phyloP scores from a whole-genome alignment of 1,140 invertebrate species.

The Aphaenogaster ashmeadi region DNA sequence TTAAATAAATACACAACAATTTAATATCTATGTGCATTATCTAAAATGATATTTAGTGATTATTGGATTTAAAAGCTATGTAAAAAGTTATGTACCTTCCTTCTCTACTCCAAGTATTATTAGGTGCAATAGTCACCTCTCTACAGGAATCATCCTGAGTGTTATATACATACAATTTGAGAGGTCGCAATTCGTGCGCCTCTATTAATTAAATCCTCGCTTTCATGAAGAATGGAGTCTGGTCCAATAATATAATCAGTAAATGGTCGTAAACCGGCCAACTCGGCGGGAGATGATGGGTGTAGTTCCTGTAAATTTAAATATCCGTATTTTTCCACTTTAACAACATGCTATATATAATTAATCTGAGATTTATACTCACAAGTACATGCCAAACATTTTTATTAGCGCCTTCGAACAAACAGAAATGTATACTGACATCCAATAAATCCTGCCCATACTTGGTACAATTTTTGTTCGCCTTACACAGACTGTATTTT shows the following conservation, averaged over 20 bases:
- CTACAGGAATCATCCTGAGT: slow-evolving; percentile 96
- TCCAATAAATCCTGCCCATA: slow-evolving; percentile 98
- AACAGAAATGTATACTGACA: slow-evolving; percentile 99
- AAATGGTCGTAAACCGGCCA: slow-evolving; percentile 96
- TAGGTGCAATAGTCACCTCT: slow-evolving; percentile 97
- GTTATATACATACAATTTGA: slow-evolving; percentile 99
- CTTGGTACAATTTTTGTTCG: slow-evolving; percentile 96
- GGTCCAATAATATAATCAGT: slow-evolving; percentile 99
- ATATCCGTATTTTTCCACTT: not conserved
- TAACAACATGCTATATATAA: not conserved
- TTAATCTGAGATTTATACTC: slow-evolving; percentile 83
- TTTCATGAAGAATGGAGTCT: slow-evolving; percentile 98
- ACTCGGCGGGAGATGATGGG: slow-evolving; percentile 98
- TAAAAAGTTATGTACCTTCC: slow-evolving; percentile 90
- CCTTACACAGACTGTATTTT: slow-evolving; percentile 98
- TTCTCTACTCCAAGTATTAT: slow-evolving; percentile 97
- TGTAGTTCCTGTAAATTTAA: slow-evolving; percentile 93
- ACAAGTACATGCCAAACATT: slow-evolving; percentile 99
- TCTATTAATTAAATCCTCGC: slow-evolving; percentile 99
- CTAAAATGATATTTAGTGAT: not conserved
- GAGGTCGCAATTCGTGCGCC: slow-evolving; percentile 96
- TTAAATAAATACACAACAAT: slow-evolving; percentile 67
- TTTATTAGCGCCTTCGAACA: slow-evolving; percentile 99
- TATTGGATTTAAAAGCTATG: slow-evolving; percentile 29
- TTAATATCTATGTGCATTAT: slow-evolving; percentile 40